Percentiles rank a stretch among this genome's conserved stretches.
These are phyloP conservation scores for Chionis minor DNA, from an alignment of 2,113 vertebrate genomes.

Conservation along the genomic window DNA sequence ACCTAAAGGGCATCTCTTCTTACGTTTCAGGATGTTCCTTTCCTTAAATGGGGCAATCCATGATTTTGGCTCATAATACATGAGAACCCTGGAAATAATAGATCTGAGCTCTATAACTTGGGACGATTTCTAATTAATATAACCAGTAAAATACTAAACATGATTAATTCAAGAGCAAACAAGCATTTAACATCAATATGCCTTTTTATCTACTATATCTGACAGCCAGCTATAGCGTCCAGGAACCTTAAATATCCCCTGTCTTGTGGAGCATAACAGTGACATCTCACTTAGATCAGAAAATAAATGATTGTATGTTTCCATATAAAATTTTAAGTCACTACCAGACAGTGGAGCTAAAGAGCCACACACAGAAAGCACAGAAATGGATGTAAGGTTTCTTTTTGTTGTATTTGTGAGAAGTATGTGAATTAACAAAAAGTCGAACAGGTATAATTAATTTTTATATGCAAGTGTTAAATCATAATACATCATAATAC, in stretches of 20 bases:
- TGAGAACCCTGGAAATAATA: background rate
- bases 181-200: background rate
- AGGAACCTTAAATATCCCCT: background rate
- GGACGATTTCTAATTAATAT: background rate
- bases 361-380: conserved; percentile 50
- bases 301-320: background rate
- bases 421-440: conserved; percentile 32
- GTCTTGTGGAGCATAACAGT: background rate
- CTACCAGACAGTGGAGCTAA: conserved; percentile 75
- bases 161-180: background rate
- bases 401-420: background rate
- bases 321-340: conserved; percentile 25
- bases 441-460: background rate
- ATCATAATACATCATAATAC: background rate
- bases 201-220: background rate
- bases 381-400: background rate
- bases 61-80: background rate
- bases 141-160: background rate
- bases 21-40: background rate
- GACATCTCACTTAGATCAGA: conserved; percentile 9
- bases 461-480: conserved; percentile 22
- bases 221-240: background rate
- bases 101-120: background rate
- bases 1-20: background rate
- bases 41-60: background rate